Conservation (phyloP, 2,113 vertebrate genomes). For the Sula dactylatra region DNA sequence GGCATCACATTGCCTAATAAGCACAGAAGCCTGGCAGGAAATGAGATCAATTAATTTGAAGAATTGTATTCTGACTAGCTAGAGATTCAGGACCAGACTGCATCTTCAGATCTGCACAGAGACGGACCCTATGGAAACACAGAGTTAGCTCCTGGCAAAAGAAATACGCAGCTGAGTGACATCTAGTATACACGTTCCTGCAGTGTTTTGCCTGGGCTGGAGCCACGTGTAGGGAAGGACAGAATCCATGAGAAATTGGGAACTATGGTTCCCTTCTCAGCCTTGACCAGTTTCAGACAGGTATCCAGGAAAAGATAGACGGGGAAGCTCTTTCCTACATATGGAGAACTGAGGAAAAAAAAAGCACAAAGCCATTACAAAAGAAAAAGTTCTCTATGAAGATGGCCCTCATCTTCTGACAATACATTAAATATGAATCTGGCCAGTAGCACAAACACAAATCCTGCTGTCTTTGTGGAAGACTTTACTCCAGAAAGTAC, state of each 20-base stretch:
- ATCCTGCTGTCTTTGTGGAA: not conserved
- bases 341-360: not conserved
- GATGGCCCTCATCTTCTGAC: not conserved
- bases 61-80: constrained; percentile 26
- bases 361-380: not conserved
- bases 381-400: not conserved
- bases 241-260: not conserved
- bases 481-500: not conserved
- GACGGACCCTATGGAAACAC: not conserved
- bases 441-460: not conserved
- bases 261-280: not conserved
- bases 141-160: not conserved
- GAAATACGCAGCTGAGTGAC: not conserved
- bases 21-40: constrained; percentile 56
- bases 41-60: constrained; percentile 64
- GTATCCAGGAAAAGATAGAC: not conserved
- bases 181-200: not conserved
- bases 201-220: not conserved
- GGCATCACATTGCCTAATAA: constrained; percentile 47
- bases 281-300: not conserved
- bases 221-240: not conserved
- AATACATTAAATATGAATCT: not conserved
- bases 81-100: not conserved
- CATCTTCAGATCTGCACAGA: not conserved
- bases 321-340: not conserved